These are phyloP conservation scores for Drosophila mayri DNA, from an alignment of 1,140 invertebrate species.

Conservation along the genomic window DNA sequence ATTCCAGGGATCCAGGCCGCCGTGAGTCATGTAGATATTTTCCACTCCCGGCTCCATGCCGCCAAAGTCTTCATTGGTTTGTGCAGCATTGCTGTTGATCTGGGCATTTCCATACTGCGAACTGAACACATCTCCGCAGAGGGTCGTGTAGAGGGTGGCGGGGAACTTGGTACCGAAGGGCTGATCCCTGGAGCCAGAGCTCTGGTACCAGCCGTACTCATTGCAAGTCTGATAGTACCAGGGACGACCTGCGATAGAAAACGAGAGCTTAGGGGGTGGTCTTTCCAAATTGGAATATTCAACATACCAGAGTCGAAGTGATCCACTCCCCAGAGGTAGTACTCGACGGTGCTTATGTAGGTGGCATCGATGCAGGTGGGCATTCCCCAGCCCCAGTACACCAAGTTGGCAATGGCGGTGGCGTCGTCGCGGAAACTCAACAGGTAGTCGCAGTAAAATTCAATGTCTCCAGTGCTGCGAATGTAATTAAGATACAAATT, in stretches of 20 bases:
- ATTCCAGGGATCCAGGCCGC: constrained; percentile 89
- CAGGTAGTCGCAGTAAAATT: constrained; percentile 58
- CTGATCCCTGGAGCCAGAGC: constrained; percentile 87
- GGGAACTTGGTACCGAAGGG: constrained; percentile 88
- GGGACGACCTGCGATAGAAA: constrained; percentile 85
- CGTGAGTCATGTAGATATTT: constrained; percentile 88
- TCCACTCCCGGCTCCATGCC: constrained; percentile 86
- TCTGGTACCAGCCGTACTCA: constrained; percentile 94
- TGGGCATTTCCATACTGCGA: constrained; percentile 86
- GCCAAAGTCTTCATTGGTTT: constrained; percentile 88
- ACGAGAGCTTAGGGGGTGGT: neutral
- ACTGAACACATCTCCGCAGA: constrained; percentile 90
- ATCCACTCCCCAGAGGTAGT: constrained; percentile 53
- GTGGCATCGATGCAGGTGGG: constrained; percentile 60
- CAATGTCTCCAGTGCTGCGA: constrained; percentile 57
- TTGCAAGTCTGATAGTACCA: constrained; percentile 94
- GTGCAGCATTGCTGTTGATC: constrained; percentile 85
- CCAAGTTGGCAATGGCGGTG: constrained; percentile 70
- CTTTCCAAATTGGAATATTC: neutral
- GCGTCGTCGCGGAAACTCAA: constrained; percentile 60
- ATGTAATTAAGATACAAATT: neutral
- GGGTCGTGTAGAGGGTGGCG: constrained; percentile 87
- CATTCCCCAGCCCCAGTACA: constrained; percentile 46
- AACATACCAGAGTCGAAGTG: constrained; percentile 59
- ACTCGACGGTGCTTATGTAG: constrained; percentile 59